phyloP scores from a whole-genome alignment of 37 sponge, comb jelly and placozoan species.

The Trichoplax adhaerens region DNA sequence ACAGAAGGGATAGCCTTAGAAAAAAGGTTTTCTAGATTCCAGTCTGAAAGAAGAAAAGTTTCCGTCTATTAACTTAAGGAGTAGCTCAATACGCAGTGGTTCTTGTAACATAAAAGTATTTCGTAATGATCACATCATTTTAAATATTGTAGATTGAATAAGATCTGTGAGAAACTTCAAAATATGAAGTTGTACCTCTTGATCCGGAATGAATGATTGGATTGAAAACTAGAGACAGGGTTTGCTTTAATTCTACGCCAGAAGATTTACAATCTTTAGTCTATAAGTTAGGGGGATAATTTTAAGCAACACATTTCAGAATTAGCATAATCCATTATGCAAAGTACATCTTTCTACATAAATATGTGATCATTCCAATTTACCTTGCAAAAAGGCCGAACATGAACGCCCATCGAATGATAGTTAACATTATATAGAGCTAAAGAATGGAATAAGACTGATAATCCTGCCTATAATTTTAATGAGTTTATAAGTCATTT shows the following conservation, averaged over 20 bases:
- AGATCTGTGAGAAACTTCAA: neutral
- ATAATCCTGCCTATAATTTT: constrained; percentile 43
- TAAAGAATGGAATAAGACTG: constrained; percentile 37
- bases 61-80: neutral
- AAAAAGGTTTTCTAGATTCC: constrained; percentile 36
- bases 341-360: neutral
- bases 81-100: no score
- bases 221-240: constrained; percentile 37
- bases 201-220: constrained; percentile 6
- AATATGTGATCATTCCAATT: neutral
- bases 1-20: constrained; percentile 18
- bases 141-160: no score
- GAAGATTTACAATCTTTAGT: constrained; percentile 21
- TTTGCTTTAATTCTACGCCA: constrained; percentile 31
- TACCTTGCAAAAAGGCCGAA: constrained; percentile 3
- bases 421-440: constrained; percentile 63
- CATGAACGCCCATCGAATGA: constrained; percentile 73
- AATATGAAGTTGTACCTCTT: neutral
- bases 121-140: no score
- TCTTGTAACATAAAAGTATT: neutral
- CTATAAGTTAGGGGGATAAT: constrained; percentile 1
- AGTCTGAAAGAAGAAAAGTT: constrained; percentile 18
- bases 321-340: neutral
- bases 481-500: neutral
- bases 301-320: neutral